These are phyloP conservation scores for Poeciliopsis prolifica DNA, from an alignment of 2,113 vertebrate species.

Conservation along the genomic window DNA sequence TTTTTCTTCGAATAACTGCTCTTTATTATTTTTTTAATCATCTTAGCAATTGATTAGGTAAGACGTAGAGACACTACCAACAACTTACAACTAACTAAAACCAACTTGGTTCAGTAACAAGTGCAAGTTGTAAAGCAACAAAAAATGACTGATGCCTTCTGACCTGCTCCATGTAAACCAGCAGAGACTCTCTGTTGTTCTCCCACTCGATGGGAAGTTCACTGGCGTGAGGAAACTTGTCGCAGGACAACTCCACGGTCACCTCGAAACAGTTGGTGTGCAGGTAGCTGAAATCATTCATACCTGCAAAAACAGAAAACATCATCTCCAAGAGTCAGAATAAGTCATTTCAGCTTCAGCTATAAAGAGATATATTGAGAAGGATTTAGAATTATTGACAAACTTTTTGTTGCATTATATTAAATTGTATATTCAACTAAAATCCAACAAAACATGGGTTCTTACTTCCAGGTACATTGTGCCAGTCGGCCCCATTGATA, in stretches of 20 bases:
- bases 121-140: neutral
- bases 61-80: no score
- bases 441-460: slow-evolving; percentile 5
- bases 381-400: no score
- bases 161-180: slow-evolving; percentile 96
- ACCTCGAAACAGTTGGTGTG: slow-evolving; percentile 96
- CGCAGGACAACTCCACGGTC: slow-evolving; percentile 91
- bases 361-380: no score
- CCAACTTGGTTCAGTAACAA: no score
- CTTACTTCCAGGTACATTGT: slow-evolving; percentile 89
- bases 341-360: neutral
- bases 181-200: slow-evolving; percentile 91
- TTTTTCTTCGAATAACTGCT: neutral
- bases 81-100: no score
- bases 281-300: slow-evolving; percentile 96
- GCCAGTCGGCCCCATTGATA: slow-evolving; percentile 91
- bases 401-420: no score
- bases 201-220: slow-evolving; percentile 91
- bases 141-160: neutral
- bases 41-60: no score
- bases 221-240: slow-evolving; percentile 91
- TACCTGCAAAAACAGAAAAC: slow-evolving; percentile 69
- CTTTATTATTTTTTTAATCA: no score
- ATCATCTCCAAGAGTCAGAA: neutral
- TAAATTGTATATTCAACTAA: no score